These are phyloP conservation scores for Patella ulyssiponensis DNA, from an alignment of 2,888 invertebrate genomes.

Conservation along the genomic window DNA sequence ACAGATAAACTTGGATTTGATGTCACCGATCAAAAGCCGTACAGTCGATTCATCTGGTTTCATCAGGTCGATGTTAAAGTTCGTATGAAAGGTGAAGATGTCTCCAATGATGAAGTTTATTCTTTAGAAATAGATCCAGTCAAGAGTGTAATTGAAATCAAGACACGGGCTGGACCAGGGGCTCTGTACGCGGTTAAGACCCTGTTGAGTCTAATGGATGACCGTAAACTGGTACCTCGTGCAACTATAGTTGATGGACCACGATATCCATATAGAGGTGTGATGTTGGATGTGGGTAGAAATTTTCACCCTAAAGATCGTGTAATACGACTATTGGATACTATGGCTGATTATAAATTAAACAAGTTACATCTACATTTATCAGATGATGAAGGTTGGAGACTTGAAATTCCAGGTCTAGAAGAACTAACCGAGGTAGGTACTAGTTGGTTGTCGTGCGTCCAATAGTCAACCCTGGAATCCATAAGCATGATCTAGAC, in stretches of 20 bases:
- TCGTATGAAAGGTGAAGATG: conserved; percentile 21
- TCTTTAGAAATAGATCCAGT: conserved; percentile 41
- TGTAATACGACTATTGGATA: conserved; percentile 55
- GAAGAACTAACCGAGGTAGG: conserved; percentile 64
- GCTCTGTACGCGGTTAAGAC: conserved; percentile 62
- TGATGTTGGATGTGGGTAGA: conserved; percentile 67
- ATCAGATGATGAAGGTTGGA: conserved; percentile 70
- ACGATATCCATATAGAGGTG: conserved; percentile 62
- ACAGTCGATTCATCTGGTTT: conserved; percentile 38
- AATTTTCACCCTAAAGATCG: conserved; percentile 61
- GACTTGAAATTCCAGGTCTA: conserved; percentile 67
- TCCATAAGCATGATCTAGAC: no score
- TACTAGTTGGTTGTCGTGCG: no score
- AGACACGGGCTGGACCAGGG: conserved; percentile 44
- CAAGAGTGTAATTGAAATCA: conserved; percentile 43
- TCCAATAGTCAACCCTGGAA: no score
- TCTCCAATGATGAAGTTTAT: conserved; percentile 49
- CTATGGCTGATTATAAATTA: conserved; percentile 68
- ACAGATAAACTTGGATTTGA: conserved; percentile 36
- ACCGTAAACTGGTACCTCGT: conserved; percentile 38
- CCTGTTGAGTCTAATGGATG: conserved; percentile 43
- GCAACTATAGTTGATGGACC: conserved; percentile 54
- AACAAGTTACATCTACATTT: conserved; percentile 69
- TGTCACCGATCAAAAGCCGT: conserved; percentile 22
- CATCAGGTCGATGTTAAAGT: conserved; percentile 30